Conservation (phyloP, 2,888 invertebrate species). For the Sesia apiformis region DNA sequence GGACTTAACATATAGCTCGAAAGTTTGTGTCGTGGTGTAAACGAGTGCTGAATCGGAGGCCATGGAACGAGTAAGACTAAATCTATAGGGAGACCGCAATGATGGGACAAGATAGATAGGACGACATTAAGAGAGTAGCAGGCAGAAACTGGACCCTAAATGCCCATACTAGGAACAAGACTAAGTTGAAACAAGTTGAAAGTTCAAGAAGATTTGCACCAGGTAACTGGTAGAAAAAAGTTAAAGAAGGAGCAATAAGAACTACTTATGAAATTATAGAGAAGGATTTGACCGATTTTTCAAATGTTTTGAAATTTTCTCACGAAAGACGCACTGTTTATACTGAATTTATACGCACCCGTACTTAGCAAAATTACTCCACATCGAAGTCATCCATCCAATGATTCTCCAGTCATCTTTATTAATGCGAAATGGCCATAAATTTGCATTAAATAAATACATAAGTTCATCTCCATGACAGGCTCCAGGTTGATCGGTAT, state of each 20-base stretch:
- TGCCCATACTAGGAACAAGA: too few species aligned
- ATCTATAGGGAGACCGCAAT: too few species aligned
- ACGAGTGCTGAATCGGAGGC: too few species aligned
- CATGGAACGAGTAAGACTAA: too few species aligned
- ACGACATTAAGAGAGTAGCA: too few species aligned
- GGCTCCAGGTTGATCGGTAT: constrained; percentile 33
- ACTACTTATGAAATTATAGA: neutral
- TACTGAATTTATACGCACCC: constrained; percentile 28
- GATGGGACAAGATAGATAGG: too few species aligned
- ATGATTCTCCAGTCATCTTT: constrained; percentile 36
- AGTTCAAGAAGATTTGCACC: neutral
- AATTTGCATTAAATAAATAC: constrained; percentile 41
- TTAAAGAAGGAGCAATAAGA: neutral
- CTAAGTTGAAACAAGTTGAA: too few species aligned
- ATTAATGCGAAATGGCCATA: constrained; percentile 39
- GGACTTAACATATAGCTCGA: too few species aligned
- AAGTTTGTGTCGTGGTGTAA: too few species aligned
- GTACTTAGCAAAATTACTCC: constrained; percentile 62
- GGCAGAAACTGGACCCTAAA: too few species aligned
- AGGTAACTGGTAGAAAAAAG: neutral
- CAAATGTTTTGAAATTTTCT: neutral
- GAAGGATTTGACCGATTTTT: too few species aligned
- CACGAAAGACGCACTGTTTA: neutral
- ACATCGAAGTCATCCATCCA: constrained; percentile 44
- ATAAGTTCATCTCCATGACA: constrained; percentile 57